A percentile compares a stretch with the other conserved stretches of the same genome.
phyloP scores from a whole-genome alignment of 2,888 invertebrate species.

The Tuberolachnus salignus region DNA sequence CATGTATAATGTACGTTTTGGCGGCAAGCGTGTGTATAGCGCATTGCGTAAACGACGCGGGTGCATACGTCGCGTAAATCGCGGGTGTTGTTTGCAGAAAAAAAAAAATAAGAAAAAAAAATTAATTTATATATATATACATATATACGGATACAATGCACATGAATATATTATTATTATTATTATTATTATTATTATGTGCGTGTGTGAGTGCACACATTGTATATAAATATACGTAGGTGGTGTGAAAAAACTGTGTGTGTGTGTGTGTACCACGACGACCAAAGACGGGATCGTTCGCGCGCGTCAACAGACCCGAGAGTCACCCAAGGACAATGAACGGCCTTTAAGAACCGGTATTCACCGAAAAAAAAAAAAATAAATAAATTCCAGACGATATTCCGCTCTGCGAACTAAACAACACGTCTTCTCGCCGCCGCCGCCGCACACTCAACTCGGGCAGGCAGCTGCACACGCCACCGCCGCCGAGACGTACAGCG shows the following conservation, averaged over 20 bases:
- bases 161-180: too few relatives aligned
- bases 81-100: constrained; percentile 10
- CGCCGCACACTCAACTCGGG: not conserved
- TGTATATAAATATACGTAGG: constrained; percentile 4
- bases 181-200: constrained; percentile 6
- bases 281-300: constrained; percentile 26
- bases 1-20: constrained; percentile 5
- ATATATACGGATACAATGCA: too few relatives aligned
- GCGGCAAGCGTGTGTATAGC: not conserved
- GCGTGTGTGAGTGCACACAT: not conserved
- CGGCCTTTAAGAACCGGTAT: constrained; percentile 56
- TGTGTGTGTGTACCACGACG: not conserved
- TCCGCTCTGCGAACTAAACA: constrained; percentile 23
- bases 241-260: constrained; percentile 29
- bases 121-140: too few relatives aligned
- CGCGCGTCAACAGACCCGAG: constrained; percentile 50
- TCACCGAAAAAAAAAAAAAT: constrained; percentile 49
- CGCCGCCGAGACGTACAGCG: not conserved
- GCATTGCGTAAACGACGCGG: not conserved
- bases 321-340: constrained; percentile 54
- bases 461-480: not conserved
- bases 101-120: too few relatives aligned
- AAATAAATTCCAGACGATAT: constrained; percentile 51
- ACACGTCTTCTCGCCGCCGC: not conserved
- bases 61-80: constrained; percentile 14